A percentile compares a stretch with the other conserved stretches of the same genome.
Conservation (phyloP, 2,797 vertebrate species). For the Gymnothorax javanicus region DNA sequence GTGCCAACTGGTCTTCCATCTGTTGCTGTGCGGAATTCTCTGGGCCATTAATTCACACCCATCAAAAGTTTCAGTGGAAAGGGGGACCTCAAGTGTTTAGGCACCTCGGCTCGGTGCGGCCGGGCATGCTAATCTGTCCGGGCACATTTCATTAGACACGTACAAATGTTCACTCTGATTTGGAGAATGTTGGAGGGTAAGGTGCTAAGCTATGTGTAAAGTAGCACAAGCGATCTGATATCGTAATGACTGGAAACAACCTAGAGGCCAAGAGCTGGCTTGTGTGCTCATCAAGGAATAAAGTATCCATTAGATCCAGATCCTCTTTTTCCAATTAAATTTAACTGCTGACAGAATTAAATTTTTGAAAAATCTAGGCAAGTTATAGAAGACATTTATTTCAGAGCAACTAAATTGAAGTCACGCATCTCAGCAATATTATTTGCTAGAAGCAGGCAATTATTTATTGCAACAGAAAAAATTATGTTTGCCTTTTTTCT, state of each 20-base stretch:
- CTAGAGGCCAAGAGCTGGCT: background rate
- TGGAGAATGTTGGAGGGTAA: background rate
- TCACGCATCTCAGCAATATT: too few relatives aligned
- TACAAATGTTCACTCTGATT: background rate
- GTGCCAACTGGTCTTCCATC: constrained; percentile 74
- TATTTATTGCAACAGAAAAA: too few relatives aligned
- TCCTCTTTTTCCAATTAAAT: background rate
- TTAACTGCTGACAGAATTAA: background rate
- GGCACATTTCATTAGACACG: background rate
- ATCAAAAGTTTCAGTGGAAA: constrained; percentile 63
- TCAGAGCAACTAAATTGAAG: too few relatives aligned
- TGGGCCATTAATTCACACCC: constrained; percentile 70
- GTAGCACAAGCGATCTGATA: background rate
- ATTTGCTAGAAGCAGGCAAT: too few relatives aligned
- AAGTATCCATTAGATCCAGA: background rate
- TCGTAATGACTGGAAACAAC: background rate
- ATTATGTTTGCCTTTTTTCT: too few relatives aligned
- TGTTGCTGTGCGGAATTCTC: constrained; percentile 67
- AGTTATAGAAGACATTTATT: too few relatives aligned
- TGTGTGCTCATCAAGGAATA: background rate
- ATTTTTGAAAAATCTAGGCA: background rate
- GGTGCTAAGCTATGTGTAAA: background rate
- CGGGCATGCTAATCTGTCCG: too few relatives aligned
- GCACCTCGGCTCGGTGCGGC: background rate
- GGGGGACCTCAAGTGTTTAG: constrained; percentile 42